phyloP scores from a whole-genome alignment of 2,888 invertebrate genomes.

The Drosophila testacea region DNA sequence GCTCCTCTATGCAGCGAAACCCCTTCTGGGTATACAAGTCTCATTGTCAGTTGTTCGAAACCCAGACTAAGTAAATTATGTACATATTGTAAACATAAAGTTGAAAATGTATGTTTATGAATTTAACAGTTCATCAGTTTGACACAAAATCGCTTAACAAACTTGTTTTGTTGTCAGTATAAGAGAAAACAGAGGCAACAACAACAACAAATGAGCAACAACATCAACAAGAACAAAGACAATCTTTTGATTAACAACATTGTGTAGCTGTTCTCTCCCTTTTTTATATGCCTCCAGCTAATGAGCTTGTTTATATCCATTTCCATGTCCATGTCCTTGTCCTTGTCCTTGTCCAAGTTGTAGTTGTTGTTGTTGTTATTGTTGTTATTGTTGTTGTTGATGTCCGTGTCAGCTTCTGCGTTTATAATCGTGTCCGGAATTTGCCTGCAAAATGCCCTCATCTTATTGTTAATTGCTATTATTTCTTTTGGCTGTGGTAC shows the following conservation, averaged over 20 bases:
- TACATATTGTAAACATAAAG: conserved; percentile 6
- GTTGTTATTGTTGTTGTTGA: conserved; percentile 2
- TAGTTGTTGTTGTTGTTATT: background rate
- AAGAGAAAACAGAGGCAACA: conserved; percentile 4
- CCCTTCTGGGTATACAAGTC: background rate
- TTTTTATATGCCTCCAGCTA: conserved; percentile 36
- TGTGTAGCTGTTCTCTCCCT: conserved; percentile 6
- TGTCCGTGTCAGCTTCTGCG: conserved; percentile 15
- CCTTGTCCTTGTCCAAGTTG: conserved; percentile 1
- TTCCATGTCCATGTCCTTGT: background rate
- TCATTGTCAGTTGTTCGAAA: background rate
- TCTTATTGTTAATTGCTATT: conserved; percentile 59
- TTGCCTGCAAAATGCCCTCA: conserved; percentile 38
- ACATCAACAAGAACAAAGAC: conserved; percentile 9
- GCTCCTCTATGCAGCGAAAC: background rate
- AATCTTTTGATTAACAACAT: conserved; percentile 48
- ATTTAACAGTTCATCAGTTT: conserved; percentile 29
- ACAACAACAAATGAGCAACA: background rate
- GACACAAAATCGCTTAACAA: conserved; percentile 32
- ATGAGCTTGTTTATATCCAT: conserved; percentile 58
- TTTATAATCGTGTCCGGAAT: conserved; percentile 16
- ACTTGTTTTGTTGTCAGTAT: conserved; percentile 11
- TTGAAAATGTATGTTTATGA: conserved; percentile 12
- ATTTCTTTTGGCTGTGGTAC: conserved; percentile 12
- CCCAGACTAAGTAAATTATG: background rate